A percentile compares a stretch with the other conserved stretches of the same genome.
Evolutionary conservation across 2,113 vertebrate species (phyloP).

Genomic region (Mustela nigripes): DNA sequence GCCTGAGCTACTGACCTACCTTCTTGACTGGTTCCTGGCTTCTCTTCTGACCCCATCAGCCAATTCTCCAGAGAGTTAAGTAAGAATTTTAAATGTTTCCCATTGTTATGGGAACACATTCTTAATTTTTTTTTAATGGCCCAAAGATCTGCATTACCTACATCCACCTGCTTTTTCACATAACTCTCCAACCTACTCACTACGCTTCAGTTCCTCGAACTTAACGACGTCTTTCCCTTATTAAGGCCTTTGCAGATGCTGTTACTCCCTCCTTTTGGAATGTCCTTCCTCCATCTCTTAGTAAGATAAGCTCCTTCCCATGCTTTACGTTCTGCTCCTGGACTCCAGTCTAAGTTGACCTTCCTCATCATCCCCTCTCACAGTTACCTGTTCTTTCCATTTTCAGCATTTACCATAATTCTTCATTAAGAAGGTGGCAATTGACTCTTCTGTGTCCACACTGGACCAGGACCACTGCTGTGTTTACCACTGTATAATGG

Average conservation of each 20-base stretch:
- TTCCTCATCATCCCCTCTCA: background rate
- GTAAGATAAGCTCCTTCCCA: background rate
- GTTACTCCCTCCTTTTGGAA: background rate
- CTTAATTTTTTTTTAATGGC: background rate
- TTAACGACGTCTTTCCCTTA: background rate
- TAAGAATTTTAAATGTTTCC: conserved; percentile 19
- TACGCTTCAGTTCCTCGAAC: background rate
- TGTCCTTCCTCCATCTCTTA: background rate
- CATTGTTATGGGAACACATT: background rate
- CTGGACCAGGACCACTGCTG: background rate
- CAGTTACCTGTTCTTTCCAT: background rate
- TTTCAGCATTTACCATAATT: conserved; percentile 11
- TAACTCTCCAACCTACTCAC: background rate
- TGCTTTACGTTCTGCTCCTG: background rate
- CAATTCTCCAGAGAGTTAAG: conserved; percentile 7
- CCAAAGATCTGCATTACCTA: background rate
- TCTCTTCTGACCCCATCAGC: background rate
- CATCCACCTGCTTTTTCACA: background rate
- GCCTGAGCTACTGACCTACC: background rate
- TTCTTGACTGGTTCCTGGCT: background rate
- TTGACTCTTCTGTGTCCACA: background rate
- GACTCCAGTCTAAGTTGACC: background rate
- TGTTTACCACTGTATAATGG: background rate
- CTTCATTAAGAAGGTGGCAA: background rate
- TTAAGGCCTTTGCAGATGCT: background rate